Conservation (phyloP, 2,888 invertebrate genomes). For the Abrostola triplasia region DNA sequence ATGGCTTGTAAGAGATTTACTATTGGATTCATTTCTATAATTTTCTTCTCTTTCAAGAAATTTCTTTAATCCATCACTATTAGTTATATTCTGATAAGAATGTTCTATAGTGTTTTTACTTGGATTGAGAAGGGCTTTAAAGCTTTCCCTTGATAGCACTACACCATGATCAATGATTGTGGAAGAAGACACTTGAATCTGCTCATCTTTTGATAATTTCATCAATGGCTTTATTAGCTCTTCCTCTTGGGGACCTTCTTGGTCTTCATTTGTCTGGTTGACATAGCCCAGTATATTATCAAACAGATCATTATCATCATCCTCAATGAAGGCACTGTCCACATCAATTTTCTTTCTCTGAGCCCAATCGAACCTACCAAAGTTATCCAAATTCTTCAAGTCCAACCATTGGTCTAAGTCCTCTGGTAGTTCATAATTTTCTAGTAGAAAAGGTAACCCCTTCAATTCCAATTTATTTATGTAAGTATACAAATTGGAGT, state of each 20-base stretch:
- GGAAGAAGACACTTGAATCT: constrained; percentile 18
- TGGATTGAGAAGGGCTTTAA: constrained; percentile 33
- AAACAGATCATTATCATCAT: constrained; percentile 65
- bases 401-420: constrained; percentile 84
- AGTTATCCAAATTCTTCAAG: constrained; percentile 80
- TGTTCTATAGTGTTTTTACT: constrained; percentile 56
- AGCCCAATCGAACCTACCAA: constrained; percentile 78
- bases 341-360: constrained; percentile 64
- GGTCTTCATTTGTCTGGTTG: constrained; percentile 67
- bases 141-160: constrained; percentile 60
- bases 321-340: constrained; percentile 61
- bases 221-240: constrained; percentile 26
- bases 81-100: constrained; percentile 67
- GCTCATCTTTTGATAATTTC: constrained; percentile 23
- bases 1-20: constrained; percentile 73
- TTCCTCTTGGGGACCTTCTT: constrained; percentile 37
- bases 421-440: constrained; percentile 77
- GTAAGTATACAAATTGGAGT: constrained; percentile 78
- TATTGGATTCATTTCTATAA: constrained; percentile 70
- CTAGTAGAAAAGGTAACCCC: constrained; percentile 84
- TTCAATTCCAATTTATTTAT: constrained; percentile 74
- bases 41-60: constrained; percentile 78
- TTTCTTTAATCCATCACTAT: constrained; percentile 63
- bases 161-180: constrained; percentile 65
- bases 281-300: constrained; percentile 77